phyloP scores from a whole-genome alignment of 1,140 invertebrate species.

The Dendroctonus valens region DNA sequence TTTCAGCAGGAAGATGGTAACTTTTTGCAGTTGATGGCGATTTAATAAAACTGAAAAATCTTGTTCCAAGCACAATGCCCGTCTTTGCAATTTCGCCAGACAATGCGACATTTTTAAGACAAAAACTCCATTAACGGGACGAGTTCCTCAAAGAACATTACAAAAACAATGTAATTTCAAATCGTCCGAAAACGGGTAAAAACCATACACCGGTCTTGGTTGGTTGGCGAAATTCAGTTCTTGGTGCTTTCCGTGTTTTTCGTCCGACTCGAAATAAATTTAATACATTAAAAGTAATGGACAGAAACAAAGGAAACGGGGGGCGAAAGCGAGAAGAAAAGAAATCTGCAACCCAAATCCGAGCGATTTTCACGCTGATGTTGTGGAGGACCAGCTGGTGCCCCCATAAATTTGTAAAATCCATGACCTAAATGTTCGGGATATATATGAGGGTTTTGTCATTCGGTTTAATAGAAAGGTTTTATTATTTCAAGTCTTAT shows the following conservation, averaged over 20 bases:
- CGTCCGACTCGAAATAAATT: constrained; percentile 16
- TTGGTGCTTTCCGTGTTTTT: constrained; percentile 3
- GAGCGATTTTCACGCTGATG: constrained; percentile 29
- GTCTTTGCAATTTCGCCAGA: too few relatives aligned
- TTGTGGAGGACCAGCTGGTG: constrained; percentile 25
- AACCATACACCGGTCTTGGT: neutral
- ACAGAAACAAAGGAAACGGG: constrained; percentile 18
- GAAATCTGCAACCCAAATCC: constrained; percentile 34
- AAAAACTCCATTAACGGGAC: constrained; percentile 5
- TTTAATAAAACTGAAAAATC: too few relatives aligned
- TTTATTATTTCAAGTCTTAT: too few relatives aligned
- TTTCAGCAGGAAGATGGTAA: too few relatives aligned
- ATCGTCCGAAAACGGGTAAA: neutral
- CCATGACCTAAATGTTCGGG: constrained; percentile 28
- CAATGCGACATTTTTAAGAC: neutral
- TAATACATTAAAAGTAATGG: constrained; percentile 31
- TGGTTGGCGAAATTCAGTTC: neutral
- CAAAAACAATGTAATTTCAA: constrained; percentile 8
- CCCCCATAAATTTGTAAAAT: constrained; percentile 32
- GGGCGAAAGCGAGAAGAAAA: constrained; percentile 23
- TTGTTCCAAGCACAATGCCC: too few relatives aligned
- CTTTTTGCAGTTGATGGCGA: too few relatives aligned
- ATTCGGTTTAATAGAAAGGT: constrained; percentile 14
- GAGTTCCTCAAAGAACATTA: constrained; percentile 1
- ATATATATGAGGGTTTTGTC: constrained; percentile 22